Evolutionary conservation across 64 coral and sea anemone species (phyloP), one percentile per base, ranked within the genome.

Genomic region (Porites lutea): DNA sequence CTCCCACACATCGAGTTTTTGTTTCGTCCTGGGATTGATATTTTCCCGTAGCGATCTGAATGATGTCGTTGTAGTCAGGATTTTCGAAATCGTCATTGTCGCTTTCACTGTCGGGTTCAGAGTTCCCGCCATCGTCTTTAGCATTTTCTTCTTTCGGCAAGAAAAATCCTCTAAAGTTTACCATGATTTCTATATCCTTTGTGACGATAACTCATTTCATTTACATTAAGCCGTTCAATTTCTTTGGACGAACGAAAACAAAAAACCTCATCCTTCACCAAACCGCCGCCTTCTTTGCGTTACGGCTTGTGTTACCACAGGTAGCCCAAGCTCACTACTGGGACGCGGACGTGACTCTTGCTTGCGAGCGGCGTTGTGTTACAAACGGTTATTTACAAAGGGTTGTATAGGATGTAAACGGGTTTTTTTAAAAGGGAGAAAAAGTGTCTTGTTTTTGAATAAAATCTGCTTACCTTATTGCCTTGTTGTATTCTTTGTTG

Each of bases 41-140:
- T 86, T 27, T 22, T 48, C 83, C 63, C 2, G n/a, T 14, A 14
- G 83, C 48, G 4, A 71, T 68, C 22, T 68, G 16, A 68, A 73
- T 14, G 44, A 86, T 68, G 6, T 86, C 83, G 46, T 15, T 16
- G n/a, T 51, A 86, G 14, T 86, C 83, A 3, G 46, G 63, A 43
- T 86, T 71, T 50, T 71, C 63, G 83, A 69, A 86, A 54, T 86
- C 82, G n/a, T 86, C 82, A 49, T 71, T 55, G 69, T 86, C 83
- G 19, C 83, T 86, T 19, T 86, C 83, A 52, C 69, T 73, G 8
- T 86, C 83, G n/a, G 18, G 49, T 3, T 86, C 83, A 3, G 69
- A 86, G 69, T 71, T 64, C 21, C 8, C 83, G 67, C 21, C 62
- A 27, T 68, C 65, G 1, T 71, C 65, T 13, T 69, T 73, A 12